Conservation (phyloP, 2,113 vertebrate genomes). For the Aegotheles bennettii region DNA sequence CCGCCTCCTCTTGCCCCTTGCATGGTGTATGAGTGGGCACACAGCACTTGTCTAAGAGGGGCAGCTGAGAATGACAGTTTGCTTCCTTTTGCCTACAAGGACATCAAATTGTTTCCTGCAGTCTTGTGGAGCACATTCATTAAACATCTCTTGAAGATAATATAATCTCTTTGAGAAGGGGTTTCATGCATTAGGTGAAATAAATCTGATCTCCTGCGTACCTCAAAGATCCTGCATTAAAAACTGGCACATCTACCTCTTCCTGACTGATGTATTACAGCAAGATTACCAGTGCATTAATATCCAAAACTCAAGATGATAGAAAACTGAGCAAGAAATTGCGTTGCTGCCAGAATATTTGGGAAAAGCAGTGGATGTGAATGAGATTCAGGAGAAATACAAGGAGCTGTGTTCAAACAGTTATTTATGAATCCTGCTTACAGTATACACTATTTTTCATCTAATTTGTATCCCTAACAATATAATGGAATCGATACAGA, state of each 20-base stretch:
- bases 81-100: neutral
- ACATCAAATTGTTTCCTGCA: neutral
- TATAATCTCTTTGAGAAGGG: neutral
- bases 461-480: neutral
- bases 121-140: neutral
- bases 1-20: neutral
- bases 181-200: neutral
- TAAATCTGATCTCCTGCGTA: neutral
- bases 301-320: neutral
- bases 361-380: neutral
- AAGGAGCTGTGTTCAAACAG: neutral
- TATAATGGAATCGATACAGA: fast-evolving
- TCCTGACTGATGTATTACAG: neutral
- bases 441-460: neutral
- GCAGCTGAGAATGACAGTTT: neutral
- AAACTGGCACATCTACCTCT: neutral
- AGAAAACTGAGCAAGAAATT: neutral
- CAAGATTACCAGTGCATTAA: neutral
- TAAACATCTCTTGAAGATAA: neutral
- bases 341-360: neutral
- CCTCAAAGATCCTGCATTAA: neutral
- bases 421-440: neutral
- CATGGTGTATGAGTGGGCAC: neutral
- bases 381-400: neutral
- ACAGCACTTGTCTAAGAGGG: neutral